Base-by-base conservation (phyloP, 2,113 vertebrate species). In the Hippocampus zosterae region DNA sequence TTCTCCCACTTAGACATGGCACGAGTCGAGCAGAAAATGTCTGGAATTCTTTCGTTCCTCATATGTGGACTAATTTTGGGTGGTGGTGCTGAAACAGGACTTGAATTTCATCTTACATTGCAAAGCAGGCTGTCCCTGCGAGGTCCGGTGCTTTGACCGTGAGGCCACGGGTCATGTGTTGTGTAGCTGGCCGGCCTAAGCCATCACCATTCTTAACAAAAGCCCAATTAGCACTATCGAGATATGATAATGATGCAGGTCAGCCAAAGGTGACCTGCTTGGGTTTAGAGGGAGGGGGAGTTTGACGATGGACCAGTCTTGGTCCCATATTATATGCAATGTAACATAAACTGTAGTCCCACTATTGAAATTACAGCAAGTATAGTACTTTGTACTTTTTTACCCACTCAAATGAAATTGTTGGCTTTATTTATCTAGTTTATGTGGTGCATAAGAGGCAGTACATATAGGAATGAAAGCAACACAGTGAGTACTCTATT, bases 391-490 rank as follows among this genome's bases (percentile, higher is more conserved):
- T 41, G 19, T 42, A 23, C 19, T 21, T 10, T 19, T 11, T 19
- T n/a, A 11, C 5, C 46, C 11, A 5, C 19, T 37, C 44, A 50
- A 52, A 33, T 21, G n/a, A 50, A 41, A 8, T 25, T 11, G 23
- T 27, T 27, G 44, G 27, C 55, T 42, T 57, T 29, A 29, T 29
- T 42, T n/a, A 27, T 53, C 40, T 23, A 23, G 81, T 75, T 83
- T 73, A 82, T 77, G 63, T 5, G 21, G 57, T 75, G 74, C 74
- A 84, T 86, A 68, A 73, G 80, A 78, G 59, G 62, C 79, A 70
- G 70, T 50, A 69, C 70, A 71, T 81, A 77, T 72, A 79, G 77
- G 85, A 79, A 88, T 85, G 76, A 73, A 71, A 76, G 68, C 73
- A 66, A 84, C 27, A 15, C 71, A 65, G 70, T 27, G 70, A 71